Percentiles rank a stretch among this genome's conserved stretches.
Evolutionary conservation across 2,888 invertebrate species (phyloP).

Genomic region (Elmis aenea): DNA sequence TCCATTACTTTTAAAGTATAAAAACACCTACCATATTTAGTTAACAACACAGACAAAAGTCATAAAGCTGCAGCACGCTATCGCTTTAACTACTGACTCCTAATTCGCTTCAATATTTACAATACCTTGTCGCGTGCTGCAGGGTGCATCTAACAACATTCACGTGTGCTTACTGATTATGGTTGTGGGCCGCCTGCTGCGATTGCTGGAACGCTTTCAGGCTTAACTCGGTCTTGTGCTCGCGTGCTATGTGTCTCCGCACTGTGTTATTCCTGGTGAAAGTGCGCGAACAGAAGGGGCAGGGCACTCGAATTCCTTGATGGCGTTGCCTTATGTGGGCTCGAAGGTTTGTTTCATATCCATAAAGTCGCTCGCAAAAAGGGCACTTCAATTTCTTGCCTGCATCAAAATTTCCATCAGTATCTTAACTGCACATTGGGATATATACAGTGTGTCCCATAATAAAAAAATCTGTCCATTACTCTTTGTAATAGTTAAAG

Average conservation of each 20-base stretch:
- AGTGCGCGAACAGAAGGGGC: conserved; percentile 84
- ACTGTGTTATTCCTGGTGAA: conserved; percentile 92
- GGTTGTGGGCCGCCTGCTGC: conserved; percentile 57
- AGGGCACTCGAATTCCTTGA: conserved; percentile 87
- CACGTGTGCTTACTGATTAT: conserved; percentile 53
- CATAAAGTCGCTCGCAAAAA: conserved; percentile 87
- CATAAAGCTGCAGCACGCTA: conserved; percentile 30
- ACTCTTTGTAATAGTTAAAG: too few relatives aligned
- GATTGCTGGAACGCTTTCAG: conserved; percentile 59
- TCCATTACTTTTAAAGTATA: conserved; percentile 29
- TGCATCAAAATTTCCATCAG: conserved; percentile 44
- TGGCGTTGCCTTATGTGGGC: conserved; percentile 89
- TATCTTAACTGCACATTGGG: neutral
- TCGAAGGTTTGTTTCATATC: conserved; percentile 87
- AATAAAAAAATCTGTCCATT: too few relatives aligned
- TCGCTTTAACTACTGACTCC: conserved; percentile 33
- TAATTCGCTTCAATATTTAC: conserved; percentile 20
- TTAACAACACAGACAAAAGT: conserved; percentile 39
- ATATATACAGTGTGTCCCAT: too few relatives aligned
- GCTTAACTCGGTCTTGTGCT: conserved; percentile 73
- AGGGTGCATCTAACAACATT: conserved; percentile 23
- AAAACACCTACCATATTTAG: conserved; percentile 35
- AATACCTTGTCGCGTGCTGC: conserved; percentile 18
- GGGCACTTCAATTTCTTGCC: conserved; percentile 90
- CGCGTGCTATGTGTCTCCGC: conserved; percentile 83